Conservation (phyloP, 1,140 invertebrate genomes). For the Anastatus disparis region DNA sequence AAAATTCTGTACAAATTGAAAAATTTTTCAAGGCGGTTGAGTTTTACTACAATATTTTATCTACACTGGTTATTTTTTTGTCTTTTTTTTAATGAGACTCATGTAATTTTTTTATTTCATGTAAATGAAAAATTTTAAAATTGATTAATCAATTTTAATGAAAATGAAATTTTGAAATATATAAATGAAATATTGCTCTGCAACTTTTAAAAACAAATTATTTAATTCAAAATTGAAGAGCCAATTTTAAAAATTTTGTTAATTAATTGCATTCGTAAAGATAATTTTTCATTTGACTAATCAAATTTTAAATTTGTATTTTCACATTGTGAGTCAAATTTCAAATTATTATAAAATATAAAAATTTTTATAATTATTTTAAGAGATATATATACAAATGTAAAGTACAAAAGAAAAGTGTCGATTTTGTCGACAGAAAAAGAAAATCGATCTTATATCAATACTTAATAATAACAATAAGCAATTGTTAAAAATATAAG, state of each 20-base stretch:
- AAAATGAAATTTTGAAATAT: not conserved
- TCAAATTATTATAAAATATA: too few relatives aligned
- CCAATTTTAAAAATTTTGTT: not conserved
- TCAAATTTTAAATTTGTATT: too few relatives aligned
- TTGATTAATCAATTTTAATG: not conserved
- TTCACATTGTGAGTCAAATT: too few relatives aligned
- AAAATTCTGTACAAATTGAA: constrained; percentile 35
- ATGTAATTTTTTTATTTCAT: not conserved
- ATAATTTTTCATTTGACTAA: too few relatives aligned
- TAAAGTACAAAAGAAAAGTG: not conserved
- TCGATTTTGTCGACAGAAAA: not conserved
- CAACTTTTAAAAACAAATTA: constrained; percentile 47
- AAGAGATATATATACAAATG: too few relatives aligned
- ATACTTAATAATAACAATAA: too few relatives aligned
- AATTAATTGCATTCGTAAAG: too few relatives aligned
- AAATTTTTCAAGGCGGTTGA: constrained; percentile 20
- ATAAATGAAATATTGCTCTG: constrained; percentile 40
- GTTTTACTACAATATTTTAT: constrained; percentile 21
- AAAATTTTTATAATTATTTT: too few relatives aligned
- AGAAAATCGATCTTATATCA: too few relatives aligned
- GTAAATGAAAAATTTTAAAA: too few relatives aligned
- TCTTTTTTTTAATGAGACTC: constrained; percentile 16
- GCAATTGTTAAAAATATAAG: too few relatives aligned
- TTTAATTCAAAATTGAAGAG: constrained; percentile 38
- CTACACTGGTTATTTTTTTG: constrained; percentile 33